Evolutionary conservation across 2,888 invertebrate species (phyloP).

Genomic region (Physocephala rufipes): DNA sequence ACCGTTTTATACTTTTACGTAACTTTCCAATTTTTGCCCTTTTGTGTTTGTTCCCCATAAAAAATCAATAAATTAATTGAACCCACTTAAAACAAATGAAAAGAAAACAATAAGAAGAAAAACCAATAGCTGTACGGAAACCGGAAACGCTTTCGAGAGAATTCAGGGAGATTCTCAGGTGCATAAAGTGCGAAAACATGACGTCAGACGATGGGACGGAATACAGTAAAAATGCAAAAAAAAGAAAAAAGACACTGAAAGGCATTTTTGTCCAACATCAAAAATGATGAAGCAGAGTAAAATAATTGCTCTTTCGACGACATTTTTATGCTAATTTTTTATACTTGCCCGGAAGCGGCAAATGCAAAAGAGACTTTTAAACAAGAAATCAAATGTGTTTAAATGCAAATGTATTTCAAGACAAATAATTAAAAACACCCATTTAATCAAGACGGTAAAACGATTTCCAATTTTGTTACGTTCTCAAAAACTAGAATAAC

Average conservation of each 20-base stretch:
- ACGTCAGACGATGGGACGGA: neutral
- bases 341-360: neutral
- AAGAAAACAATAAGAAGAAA: no score
- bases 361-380: neutral
- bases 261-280: neutral
- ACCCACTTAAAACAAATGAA: no score
- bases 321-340: slow-evolving; percentile 14
- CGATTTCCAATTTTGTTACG: no score
- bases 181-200: neutral
- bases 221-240: neutral
- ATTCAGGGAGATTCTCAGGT: neutral
- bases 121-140: neutral
- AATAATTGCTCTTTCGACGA: neutral
- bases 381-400: neutral
- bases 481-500: no score
- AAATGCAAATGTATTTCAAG: neutral
- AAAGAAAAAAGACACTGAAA: neutral
- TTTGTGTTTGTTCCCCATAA: no score
- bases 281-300: neutral
- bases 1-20: neutral
- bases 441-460: no score
- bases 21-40: neutral
- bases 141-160: neutral
- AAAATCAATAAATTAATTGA: no score
- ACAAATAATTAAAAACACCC: no score